Conservation (phyloP, 2,113 vertebrate genomes). For the Mystacornis crossleyi region DNA sequence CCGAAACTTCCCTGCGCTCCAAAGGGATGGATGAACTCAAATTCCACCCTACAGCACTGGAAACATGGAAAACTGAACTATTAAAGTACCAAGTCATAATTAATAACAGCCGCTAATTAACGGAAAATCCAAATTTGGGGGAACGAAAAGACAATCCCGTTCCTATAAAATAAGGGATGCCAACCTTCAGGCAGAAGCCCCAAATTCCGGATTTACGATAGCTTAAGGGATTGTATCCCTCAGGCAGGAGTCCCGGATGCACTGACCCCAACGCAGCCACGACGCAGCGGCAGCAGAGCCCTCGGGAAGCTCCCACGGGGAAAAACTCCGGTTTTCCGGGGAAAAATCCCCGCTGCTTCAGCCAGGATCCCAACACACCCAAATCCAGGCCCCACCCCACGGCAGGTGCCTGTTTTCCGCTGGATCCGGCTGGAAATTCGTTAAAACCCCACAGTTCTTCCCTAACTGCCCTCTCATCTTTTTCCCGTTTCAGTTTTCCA, state of each 20-base stretch:
- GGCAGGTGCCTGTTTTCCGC: neutral
- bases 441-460: neutral
- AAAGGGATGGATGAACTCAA: neutral
- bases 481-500: neutral
- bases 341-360: neutral
- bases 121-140: accelerated
- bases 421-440: neutral
- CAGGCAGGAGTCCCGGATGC: neutral
- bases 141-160: neutral
- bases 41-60: too few species aligned
- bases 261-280: neutral
- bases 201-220: neutral
- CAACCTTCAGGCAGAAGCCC: neutral
- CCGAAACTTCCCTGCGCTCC: neutral
- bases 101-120: neutral
- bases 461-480: neutral
- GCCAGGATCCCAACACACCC: neutral
- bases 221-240: neutral
- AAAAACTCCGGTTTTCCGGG: neutral
- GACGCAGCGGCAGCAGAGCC: neutral
- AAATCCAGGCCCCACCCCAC: neutral
- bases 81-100: neutral
- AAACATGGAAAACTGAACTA: accelerated
- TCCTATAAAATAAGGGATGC: neutral
- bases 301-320: neutral